Evolutionary conservation across 2,888 invertebrate genomes (phyloP).

Genomic region (Hoplodrina blanda): DNA sequence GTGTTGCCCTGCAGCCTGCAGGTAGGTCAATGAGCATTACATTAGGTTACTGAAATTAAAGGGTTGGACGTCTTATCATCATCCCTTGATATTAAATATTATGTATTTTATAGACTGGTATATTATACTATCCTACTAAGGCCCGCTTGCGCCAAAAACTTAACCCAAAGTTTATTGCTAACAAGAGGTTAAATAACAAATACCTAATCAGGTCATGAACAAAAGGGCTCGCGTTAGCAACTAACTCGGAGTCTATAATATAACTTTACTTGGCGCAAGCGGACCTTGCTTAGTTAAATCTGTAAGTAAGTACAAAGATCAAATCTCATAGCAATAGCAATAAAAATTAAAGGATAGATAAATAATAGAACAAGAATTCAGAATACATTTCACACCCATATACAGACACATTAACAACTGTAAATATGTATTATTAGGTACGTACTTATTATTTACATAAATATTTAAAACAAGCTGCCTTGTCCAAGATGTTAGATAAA

Average conservation of each 20-base stretch:
- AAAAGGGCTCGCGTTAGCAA: no score
- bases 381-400: neutral
- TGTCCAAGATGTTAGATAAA: constrained; percentile 17
- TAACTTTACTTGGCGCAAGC: no score
- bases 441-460: no score
- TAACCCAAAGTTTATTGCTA: no score
- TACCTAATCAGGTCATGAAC: no score
- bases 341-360: neutral
- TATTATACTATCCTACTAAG: no score
- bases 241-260: no score
- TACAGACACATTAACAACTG: neutral
- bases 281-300: neutral
- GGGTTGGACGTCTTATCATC: neutral
- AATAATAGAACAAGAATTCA: neutral
- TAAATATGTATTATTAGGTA: constrained; percentile 3
- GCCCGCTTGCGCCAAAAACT: no score
- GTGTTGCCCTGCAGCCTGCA: neutral
- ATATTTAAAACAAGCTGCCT: constrained; percentile 36
- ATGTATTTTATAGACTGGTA: no score
- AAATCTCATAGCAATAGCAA: constrained; percentile 12
- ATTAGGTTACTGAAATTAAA: neutral
- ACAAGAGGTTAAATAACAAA: no score
- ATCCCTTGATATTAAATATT: no score
- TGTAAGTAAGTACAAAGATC: neutral
- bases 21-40: neutral